A percentile compares a stretch with the other conserved stretches of the same genome.
phyloP scores from a whole-genome alignment of 2,888 invertebrate genomes.

The Phasia obesa region DNA sequence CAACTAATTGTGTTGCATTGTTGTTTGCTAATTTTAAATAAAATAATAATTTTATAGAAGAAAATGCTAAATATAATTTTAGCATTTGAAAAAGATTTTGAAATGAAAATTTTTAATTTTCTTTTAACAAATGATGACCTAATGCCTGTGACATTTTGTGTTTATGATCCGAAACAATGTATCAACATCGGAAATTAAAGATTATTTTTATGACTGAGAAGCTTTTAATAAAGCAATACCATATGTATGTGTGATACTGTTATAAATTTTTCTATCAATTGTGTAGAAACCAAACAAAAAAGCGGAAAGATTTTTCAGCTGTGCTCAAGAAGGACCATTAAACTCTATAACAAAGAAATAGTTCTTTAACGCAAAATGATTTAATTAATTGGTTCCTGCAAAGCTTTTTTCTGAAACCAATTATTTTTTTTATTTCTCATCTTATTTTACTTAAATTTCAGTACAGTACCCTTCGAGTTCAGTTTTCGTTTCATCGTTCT shows the following conservation, averaged over 20 bases:
- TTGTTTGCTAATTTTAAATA: slow-evolving; percentile 17
- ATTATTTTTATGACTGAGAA: slow-evolving; percentile 63
- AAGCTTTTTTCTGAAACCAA: too few species aligned
- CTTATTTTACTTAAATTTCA: too few species aligned
- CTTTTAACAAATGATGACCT: slow-evolving; percentile 44
- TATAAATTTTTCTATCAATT: too few species aligned
- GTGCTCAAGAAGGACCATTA: too few species aligned
- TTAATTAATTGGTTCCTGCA: too few species aligned
- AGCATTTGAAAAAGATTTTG: not conserved
- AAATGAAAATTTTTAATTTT: slow-evolving; percentile 5
- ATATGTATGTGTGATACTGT: not conserved
- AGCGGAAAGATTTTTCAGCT: too few species aligned
- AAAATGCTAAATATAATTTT: slow-evolving; percentile 5
- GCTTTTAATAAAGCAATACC: slow-evolving; percentile 19
- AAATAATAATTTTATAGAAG: not conserved
- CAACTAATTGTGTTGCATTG: slow-evolving; percentile 47
- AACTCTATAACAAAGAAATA: too few species aligned
- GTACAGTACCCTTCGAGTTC: too few species aligned
- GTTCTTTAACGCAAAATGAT: too few species aligned
- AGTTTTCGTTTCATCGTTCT: too few species aligned
- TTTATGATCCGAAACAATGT: slow-evolving; percentile 8
- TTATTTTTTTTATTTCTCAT: too few species aligned
- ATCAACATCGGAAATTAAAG: slow-evolving; percentile 67
- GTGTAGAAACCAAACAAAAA: too few species aligned
- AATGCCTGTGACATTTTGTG: slow-evolving; percentile 55